Evolutionary conservation across 2,113 vertebrate species (phyloP).

Genomic region (Hydrolagus affinis): DNA sequence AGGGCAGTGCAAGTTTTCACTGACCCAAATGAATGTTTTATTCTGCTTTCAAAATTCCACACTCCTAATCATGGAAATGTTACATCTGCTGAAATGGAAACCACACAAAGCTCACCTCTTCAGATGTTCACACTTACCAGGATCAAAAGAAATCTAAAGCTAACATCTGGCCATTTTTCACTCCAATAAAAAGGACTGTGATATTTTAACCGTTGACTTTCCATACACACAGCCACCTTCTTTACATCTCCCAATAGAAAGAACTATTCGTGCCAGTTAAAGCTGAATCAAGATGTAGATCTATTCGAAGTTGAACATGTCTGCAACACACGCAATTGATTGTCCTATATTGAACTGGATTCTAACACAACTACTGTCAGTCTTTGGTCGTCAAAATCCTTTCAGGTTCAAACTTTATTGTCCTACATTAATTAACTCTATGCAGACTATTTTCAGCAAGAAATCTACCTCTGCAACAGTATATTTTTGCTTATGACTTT

Average conservation of each 20-base stretch:
- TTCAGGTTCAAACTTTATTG: background rate
- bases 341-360: too few species aligned
- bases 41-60: background rate
- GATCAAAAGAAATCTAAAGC: background rate
- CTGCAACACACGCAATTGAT: too few species aligned
- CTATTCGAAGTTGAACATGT: too few species aligned
- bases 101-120: background rate
- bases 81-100: constrained; percentile 16
- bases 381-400: background rate
- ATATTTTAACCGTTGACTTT: background rate
- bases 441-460: background rate
- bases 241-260: background rate
- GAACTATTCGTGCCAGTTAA: background rate
- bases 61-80: background rate
- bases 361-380: background rate
- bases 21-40: background rate
- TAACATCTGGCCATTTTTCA: background rate
- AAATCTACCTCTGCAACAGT: background rate
- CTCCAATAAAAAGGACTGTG: background rate
- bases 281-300: background rate
- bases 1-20: background rate
- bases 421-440: background rate
- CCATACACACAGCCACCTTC: too few species aligned
- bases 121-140: background rate
- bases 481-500: background rate